Evolutionary conservation across 2,888 invertebrate genomes (phyloP), one percentile per base, ranked within the genome.

Genomic region (Dryadula phaetusa): DNA sequence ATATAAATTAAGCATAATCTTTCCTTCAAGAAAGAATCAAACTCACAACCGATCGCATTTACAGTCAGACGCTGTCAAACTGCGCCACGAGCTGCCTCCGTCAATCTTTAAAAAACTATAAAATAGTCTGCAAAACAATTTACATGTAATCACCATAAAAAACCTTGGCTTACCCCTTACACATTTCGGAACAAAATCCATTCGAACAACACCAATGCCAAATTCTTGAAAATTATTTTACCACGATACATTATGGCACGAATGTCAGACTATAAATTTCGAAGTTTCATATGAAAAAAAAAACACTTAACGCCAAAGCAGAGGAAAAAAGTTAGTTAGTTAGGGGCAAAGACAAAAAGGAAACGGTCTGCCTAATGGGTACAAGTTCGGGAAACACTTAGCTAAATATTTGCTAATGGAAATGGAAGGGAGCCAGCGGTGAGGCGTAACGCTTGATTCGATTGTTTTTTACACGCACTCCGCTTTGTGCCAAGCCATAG

Each of bases 401-500:
- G 89, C 88, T 92, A 91, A 92, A 91, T 87, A 92, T 89, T 84
- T 83, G 79, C 90, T 92, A 92, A 92, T 92, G 92, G 92, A 90
- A 88, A 90, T 92, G 91, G 91, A 91, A 89, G 83, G 81, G 77
- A 82, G 92, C 91, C 91, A 92, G 88, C 74, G 72, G 60, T 75
- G 73, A 73, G 76, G 74, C 75, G 77, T 76, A 77, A 80, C 79
- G 77, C 76, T 77, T 72, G 77, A 80, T 79, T 82, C 81, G 72
- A 79, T 85, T 85, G 85, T 88, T 89, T 90, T 87, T 86, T 81
- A 80, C 82, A 87, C 83, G 80, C 82, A 81, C 78, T 64, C 60
- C 75, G 75, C 76, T 28, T 28, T 79, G 77, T 88, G 90, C 90
- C 89, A 90, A 91, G 85, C 84, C 78, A 83, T 77, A 74, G 77